Percentiles rank a stretch among this genome's conserved stretches.
Evolutionary conservation across 2,888 invertebrate species (phyloP).

Genomic region (Drosophila limbata): DNA sequence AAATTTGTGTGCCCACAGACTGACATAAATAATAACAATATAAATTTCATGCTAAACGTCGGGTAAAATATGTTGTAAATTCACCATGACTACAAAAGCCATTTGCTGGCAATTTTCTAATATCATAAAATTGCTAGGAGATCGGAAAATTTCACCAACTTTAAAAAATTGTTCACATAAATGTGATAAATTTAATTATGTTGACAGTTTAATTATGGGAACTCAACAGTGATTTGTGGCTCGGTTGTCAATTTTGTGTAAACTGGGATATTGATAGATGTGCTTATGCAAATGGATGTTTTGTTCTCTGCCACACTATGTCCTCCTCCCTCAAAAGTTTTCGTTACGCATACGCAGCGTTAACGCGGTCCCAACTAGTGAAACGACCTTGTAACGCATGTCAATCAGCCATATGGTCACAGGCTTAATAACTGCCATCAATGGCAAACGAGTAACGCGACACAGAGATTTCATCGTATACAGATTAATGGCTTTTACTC

Average conservation of each 20-base stretch:
- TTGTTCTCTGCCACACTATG: background rate
- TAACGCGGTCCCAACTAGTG: background rate
- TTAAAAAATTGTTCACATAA: conserved; percentile 25
- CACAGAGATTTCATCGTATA: conserved; percentile 3
- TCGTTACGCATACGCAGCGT: conserved; percentile 38
- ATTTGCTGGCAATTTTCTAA: conserved; percentile 39
- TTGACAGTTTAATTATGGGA: conserved; percentile 74
- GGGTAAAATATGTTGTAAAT: conserved; percentile 28
- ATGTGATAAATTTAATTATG: conserved; percentile 74
- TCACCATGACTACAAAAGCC: conserved; percentile 3
- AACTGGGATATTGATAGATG: conserved; percentile 59
- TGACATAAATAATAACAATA: conserved; percentile 48
- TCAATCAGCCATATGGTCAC: conserved; percentile 7
- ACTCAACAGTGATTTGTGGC: conserved; percentile 58
- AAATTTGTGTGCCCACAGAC: conserved; percentile 21
- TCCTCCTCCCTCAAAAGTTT: background rate
- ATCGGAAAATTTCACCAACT: conserved; percentile 10
- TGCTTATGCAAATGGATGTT: conserved; percentile 50
- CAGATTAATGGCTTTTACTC: conserved; percentile 17
- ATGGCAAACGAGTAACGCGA: background rate
- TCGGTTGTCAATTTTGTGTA: conserved; percentile 31
- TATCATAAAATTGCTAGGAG: conserved; percentile 14
- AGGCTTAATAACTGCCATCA: conserved; percentile 37
- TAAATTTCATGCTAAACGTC: conserved; percentile 34
- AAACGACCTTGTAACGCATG: conserved; percentile 1